Conservation (phyloP, 2,113 vertebrate species). For the Bostrychus sinensis region DNA sequence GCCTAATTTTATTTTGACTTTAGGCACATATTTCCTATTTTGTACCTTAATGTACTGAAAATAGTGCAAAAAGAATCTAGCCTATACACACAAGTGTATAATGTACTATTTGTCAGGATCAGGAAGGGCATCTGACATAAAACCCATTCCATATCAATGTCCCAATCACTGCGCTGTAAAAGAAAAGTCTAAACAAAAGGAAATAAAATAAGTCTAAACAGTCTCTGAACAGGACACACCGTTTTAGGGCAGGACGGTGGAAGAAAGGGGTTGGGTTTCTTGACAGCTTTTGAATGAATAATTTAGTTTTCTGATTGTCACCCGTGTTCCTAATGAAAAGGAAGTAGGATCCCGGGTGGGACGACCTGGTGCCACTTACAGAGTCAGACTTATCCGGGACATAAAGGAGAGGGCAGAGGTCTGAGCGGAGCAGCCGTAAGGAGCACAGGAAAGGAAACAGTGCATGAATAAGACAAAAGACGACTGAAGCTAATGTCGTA, state of each 20-base stretch:
- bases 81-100: too few species aligned
- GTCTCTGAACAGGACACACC: constrained; percentile 19
- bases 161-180: too few species aligned
- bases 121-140: too few species aligned
- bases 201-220: too few species aligned
- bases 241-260: constrained; percentile 1
- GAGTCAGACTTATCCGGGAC: constrained; percentile 38
- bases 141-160: too few species aligned
- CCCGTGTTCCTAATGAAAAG: constrained; percentile 63
- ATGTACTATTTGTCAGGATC: too few species aligned
- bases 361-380: constrained; percentile 42
- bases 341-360: constrained; percentile 45
- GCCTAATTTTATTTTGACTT: too few species aligned
- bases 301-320: constrained; percentile 52
- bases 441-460: not conserved
- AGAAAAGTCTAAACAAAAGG: too few species aligned
- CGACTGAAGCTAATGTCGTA: too few species aligned
- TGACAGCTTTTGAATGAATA: constrained; percentile 54
- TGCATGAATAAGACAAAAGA: not conserved
- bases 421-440: constrained; percentile 15
- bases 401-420: constrained; percentile 19
- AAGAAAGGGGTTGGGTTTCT: constrained; percentile 14
- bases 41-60: too few species aligned
- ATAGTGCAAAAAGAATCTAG: too few species aligned
- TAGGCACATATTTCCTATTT: too few species aligned